Base-by-base conservation (phyloP, 2,888 invertebrate species). In the Shargacucullia verbasci region DNA sequence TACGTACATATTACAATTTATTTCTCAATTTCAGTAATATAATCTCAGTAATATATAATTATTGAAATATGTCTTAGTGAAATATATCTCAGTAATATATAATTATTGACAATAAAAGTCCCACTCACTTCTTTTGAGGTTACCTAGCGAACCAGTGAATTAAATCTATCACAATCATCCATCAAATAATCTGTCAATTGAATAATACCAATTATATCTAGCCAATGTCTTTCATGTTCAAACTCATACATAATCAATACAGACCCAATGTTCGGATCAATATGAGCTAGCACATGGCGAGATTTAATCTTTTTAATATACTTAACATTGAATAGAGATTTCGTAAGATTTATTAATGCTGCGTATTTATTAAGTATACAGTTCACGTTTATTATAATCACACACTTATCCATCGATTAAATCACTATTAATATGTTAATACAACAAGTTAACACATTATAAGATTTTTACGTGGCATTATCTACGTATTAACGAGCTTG, bases 191-290 rank as follows among this genome's bases (percentile, higher is more conserved):
- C 53, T 39, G 60, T 60, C 45, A 40, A 15, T 41, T 29, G 40
- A 49, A 64, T 53, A 54, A 60, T 55, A 44, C 57, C 57, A 67
- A 55, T 49, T 58, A 48, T 39, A 54, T 31, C n/a, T 25, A 25
- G 41, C 45, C 54, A 69, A 46, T 63, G 55, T 65, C 54, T 69
- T 60, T 70, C 64, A 38, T 40, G 40, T 46, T 45, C 50, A 56
- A 53, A 49, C 40, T 57, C 58, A 69, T 73, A 71, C 70, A 71
- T 69, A 73, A 71, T 73, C 61, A 61, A 73, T 65, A 20, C 4
- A 20, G 20, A 20, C 4, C 55, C 15, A 54, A 52, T 44, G 12
- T 48, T 31, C 46, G 45, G 57, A 71, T 64, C 56, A 59, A 69
- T 65, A 47, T 45, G 44, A 38, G 46, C 54, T 12, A 15, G 29